Evolutionary conservation across 2,888 invertebrate species (phyloP), one percentile per base, ranked within the genome.

Genomic region (Timandra comae): DNA sequence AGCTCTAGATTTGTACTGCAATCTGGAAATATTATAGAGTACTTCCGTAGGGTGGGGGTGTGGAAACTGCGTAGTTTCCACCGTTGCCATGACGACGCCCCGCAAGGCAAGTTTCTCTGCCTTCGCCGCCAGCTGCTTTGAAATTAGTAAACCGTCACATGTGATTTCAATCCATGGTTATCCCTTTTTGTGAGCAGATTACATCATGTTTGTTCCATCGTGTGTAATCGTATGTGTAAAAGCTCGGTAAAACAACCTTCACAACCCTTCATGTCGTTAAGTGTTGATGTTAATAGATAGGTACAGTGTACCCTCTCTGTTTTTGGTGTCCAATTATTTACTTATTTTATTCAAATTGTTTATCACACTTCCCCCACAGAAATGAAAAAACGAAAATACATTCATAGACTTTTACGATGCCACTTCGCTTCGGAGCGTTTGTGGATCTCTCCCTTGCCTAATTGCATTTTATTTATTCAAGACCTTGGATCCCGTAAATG

Each of bases 381-480:
- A 23, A 12, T 12, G 27, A 30, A 29, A 30, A 35, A 20, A 30
- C 10, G 22, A 46, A 49, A 56, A 52, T 53, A 60, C 60, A 67
- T 69, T 60, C 39, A 38, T 61, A 56, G 52, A 16, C 53, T 50
- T 52, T 69, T 59, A 49, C 42, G 49, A 40, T 53, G 56, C 52
- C 52, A 50, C 49, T 55, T 52, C 41, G 41, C 54, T 59, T 38
- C 56, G 59, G 50, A 47, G 4, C 16, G 16, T 16, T 16, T 44
- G 52, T 46, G 50, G 37, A 22, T 26, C 55, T 43, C 56, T 51
- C 72, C 69, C 71, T 66, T 58, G 57, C 66, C 64, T 75, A 79
- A 81, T 82, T 78, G 74, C 67, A 71, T 75, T 80, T 81, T 80
- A 82, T 79, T 81, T 81, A 82, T 81, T 81, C 78, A 82, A 61